Base-by-base conservation (phyloP, 2,113 vertebrate species). In the Tyrannus savana region DNA sequence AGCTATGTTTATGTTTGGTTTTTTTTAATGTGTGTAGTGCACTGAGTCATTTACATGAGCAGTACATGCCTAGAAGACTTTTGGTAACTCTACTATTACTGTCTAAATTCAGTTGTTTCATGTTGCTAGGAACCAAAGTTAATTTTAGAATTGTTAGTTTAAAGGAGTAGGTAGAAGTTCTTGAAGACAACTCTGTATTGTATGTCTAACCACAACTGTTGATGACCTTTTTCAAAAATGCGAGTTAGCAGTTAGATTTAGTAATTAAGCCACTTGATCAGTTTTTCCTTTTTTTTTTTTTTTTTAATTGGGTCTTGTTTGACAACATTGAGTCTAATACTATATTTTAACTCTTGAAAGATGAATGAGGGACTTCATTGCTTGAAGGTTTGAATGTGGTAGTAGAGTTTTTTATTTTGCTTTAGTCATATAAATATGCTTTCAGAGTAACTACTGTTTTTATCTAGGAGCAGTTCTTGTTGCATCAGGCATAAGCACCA, bases 61-160 rank as follows among this genome's bases (percentile, higher is more conserved):
- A 62, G 47, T 64, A 46, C 27, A 33, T 4, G 2, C 44, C 35
- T 84, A 30, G 35, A 63, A 89, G 50, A 74, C 39, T 75, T 52
- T 18, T n/a, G 27, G 42, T 93, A 41, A 56, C 59, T 90, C 37
- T 77, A 33, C 37, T 77, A 33, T 59, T 93, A 23, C 79, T 5
- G 2, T 77, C 19, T 87, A 75, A 91, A 81, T 89, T 93, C 23
- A 55, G 24, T 81, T 92, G n/a, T 55, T 93, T 60, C 31, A 33
- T 58, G 56, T 92, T 94, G 59, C 84, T 94, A 71, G 68, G 80
- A 73, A 0, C 27, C 14, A 18, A 55, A 66, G 49, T 50, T 85
- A 85, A 74, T 89, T 92, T 84, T 89, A 78, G 79, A 86, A 87
- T 81, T 74, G 37, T 60, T 86, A 31, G 44, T 55, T 59, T 44